phyloP scores from a whole-genome alignment of 2,888 invertebrate species.

The Lobophora halterata region DNA sequence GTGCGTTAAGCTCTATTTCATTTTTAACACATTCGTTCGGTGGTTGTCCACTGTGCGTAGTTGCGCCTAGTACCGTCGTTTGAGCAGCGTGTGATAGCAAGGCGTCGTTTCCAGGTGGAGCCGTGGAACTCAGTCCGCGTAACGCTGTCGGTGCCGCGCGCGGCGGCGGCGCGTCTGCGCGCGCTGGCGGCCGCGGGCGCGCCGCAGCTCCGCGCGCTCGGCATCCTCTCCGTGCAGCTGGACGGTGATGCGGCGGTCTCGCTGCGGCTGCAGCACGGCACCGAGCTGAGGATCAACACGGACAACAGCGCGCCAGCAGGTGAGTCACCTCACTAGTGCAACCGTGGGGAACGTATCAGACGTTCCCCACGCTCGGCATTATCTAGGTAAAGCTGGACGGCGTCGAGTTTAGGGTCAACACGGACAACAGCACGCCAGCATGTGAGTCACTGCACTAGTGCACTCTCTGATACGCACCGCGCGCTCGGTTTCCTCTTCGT shows the following conservation, averaged over 20 bases:
- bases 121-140: conserved; percentile 99
- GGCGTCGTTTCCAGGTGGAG: conserved; percentile 86
- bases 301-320: conserved; percentile 34
- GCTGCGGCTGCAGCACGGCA: conserved; percentile 81
- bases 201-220: conserved; percentile 92
- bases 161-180: conserved; percentile 94
- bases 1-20: too few relatives aligned
- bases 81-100: too few relatives aligned
- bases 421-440: neutral
- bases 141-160: conserved; percentile 97
- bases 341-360: too few relatives aligned
- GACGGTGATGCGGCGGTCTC: conserved; percentile 92
- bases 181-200: conserved; percentile 96
- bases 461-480: too few relatives aligned
- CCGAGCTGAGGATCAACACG: conserved; percentile 67
- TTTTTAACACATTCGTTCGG: too few relatives aligned
- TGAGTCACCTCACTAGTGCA: conserved; percentile 8
- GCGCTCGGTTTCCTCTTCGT: too few relatives aligned
- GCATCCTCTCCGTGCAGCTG: conserved; percentile 96
- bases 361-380: too few relatives aligned
- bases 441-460: too few relatives aligned
- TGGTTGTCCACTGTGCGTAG: too few relatives aligned
- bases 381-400: too few relatives aligned
- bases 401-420: neutral
- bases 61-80: too few relatives aligned